phyloP scores from a whole-genome alignment of 1,140 invertebrate genomes.

The Chrysomallon squamiferum region DNA sequence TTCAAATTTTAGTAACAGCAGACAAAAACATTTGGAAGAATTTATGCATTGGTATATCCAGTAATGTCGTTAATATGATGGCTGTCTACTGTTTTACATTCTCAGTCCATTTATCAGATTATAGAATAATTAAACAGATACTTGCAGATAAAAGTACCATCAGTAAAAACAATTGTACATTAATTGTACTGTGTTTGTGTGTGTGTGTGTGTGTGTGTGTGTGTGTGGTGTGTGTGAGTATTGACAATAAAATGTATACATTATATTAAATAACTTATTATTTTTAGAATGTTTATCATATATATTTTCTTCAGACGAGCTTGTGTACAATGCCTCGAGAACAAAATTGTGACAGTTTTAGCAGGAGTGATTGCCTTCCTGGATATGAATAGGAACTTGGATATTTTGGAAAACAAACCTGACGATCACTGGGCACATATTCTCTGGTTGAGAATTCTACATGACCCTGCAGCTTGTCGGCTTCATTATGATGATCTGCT shows the following conservation, averaged over 20 bases:
- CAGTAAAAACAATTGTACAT: not conserved
- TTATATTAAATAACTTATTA: too few relatives aligned
- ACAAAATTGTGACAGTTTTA: constrained; percentile 40
- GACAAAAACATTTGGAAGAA: too few relatives aligned
- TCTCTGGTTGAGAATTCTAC: constrained; percentile 32
- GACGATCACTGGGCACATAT: constrained; percentile 17
- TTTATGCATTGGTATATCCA: too few relatives aligned
- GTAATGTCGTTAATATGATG: too few relatives aligned
- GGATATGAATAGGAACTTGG: constrained; percentile 47
- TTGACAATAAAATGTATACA: too few relatives aligned
- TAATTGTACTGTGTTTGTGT: not conserved
- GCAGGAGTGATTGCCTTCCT: constrained; percentile 44
- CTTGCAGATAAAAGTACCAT: too few relatives aligned
- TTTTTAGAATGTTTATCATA: not conserved
- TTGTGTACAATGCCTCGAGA: constrained; percentile 36
- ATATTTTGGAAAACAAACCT: constrained; percentile 21
- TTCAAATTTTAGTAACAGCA: too few relatives aligned
- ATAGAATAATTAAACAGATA: too few relatives aligned
- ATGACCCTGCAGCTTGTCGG: constrained; percentile 5
- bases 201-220: too few relatives aligned
- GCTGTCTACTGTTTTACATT: too few relatives aligned
- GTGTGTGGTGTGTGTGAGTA: too few relatives aligned
- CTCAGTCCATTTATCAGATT: too few relatives aligned
- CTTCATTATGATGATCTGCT: constrained; percentile 24
- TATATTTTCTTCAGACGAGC: constrained; percentile 17